phyloP scores from a whole-genome alignment of 2,888 invertebrate genomes.

The Harpagoxenus sublaevis region DNA sequence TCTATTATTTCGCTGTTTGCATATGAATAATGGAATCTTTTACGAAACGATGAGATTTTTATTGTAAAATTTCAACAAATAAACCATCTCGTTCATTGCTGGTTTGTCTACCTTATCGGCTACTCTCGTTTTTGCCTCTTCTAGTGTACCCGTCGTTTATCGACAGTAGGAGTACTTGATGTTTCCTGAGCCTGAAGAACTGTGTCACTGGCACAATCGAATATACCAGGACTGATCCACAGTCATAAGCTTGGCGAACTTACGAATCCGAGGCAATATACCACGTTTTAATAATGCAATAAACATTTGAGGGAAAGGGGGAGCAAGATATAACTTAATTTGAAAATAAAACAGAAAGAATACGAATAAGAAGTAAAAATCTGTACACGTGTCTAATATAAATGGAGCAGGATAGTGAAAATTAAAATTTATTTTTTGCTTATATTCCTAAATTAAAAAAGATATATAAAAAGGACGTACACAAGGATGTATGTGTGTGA shows the following conservation, averaged over 20 bases:
- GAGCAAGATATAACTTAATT: background rate
- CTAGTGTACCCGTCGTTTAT: constrained; percentile 22
- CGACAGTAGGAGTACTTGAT: constrained; percentile 41
- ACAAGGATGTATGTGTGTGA: background rate
- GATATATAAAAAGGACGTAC: background rate
- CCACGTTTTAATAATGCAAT: background rate
- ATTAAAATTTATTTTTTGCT: background rate
- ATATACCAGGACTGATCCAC: background rate
- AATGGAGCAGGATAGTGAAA: background rate
- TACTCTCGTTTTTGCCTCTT: constrained; percentile 29
- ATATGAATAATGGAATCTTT: background rate
- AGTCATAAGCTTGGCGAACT: background rate
- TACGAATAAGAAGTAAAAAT: background rate
- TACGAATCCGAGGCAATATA: background rate
- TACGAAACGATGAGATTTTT: background rate
- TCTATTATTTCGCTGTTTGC: background rate
- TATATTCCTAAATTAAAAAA: background rate
- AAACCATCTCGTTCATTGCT: background rate
- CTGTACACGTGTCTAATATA: background rate
- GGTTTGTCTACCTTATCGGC: constrained; percentile 41
- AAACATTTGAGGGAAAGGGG: background rate
- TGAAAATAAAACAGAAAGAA: background rate
- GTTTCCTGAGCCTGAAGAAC: constrained; percentile 27
- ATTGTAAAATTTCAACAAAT: background rate
- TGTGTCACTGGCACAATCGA: constrained; percentile 27